phyloP scores from a whole-genome alignment of 2,113 vertebrate species.

The Labeo catla region DNA sequence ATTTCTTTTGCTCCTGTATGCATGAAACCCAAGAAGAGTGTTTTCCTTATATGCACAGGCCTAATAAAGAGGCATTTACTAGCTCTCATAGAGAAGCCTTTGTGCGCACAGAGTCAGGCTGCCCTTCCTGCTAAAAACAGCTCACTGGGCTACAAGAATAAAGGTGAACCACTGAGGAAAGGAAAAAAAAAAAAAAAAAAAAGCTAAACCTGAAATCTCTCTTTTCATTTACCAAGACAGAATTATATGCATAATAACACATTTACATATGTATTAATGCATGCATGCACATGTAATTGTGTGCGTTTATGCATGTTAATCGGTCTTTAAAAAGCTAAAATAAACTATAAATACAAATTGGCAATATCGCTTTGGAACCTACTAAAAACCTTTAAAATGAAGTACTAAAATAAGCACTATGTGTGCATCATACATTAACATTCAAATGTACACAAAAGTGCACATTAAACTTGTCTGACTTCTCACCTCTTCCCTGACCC shows the following conservation, averaged over 20 bases:
- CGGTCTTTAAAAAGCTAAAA: background rate
- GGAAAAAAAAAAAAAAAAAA: too few relatives aligned
- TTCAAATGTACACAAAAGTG: background rate
- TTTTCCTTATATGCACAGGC: slow-evolving; percentile 21
- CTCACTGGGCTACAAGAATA: slow-evolving; percentile 51
- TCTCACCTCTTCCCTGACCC: slow-evolving; percentile 74
- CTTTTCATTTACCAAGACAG: background rate
- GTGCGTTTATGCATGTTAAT: background rate
- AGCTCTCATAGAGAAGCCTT: slow-evolving; percentile 63
- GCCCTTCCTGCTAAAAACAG: slow-evolving; percentile 8
- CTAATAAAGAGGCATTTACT: slow-evolving; percentile 65
- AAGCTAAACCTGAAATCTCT: background rate
- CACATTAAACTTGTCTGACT: background rate
- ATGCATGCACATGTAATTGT: background rate
- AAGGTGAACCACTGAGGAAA: slow-evolving; percentile 47
- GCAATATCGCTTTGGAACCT: too few relatives aligned
- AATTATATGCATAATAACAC: background rate
- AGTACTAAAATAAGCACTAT: too few relatives aligned
- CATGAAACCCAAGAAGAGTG: slow-evolving; percentile 63
- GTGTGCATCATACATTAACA: background rate
- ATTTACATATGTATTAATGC: background rate
- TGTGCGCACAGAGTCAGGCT: slow-evolving; percentile 59
- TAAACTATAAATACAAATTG: too few relatives aligned
- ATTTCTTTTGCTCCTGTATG: slow-evolving; percentile 74
- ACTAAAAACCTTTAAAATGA: too few relatives aligned